These are phyloP conservation scores for Aix galericulata DNA, from an alignment of 2,113 vertebrate species.

Conservation along the genomic window DNA sequence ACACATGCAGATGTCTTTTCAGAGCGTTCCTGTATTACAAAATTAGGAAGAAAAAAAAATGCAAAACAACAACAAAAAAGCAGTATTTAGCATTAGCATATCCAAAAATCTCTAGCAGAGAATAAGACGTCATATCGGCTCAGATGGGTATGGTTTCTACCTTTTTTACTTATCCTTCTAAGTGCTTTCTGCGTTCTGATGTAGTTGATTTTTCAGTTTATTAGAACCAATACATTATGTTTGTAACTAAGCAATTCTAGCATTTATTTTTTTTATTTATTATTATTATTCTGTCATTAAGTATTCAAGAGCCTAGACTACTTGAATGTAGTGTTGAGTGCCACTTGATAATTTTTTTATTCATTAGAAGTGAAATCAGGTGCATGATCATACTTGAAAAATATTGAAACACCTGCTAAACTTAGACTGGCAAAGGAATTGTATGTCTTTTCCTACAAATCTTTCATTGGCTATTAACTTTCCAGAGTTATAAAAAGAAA, in stretches of 20 bases:
- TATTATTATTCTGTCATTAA: background rate
- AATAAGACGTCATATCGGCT: background rate
- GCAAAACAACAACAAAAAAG: background rate
- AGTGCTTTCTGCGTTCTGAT: background rate
- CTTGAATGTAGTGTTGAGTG: background rate
- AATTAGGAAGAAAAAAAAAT: background rate
- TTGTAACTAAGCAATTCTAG: background rate
- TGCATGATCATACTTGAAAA: background rate
- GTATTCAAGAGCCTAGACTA: background rate
- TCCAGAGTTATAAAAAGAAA: background rate
- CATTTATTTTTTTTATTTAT: background rate
- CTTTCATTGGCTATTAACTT: background rate
- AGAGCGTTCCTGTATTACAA: background rate
- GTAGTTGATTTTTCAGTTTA: background rate
- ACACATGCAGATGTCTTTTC: background rate
- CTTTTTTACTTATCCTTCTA: background rate
- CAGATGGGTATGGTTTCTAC: background rate
- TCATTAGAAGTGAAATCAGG: background rate
- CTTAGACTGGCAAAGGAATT: background rate
- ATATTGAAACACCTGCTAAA: background rate
- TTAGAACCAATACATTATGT: background rate
- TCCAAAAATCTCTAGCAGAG: background rate
- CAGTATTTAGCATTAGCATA: background rate
- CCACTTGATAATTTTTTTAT: background rate
- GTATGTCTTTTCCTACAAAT: background rate